Conservation (phyloP, 2,113 vertebrate genomes). For the Phalacrocorax carbo region DNA sequence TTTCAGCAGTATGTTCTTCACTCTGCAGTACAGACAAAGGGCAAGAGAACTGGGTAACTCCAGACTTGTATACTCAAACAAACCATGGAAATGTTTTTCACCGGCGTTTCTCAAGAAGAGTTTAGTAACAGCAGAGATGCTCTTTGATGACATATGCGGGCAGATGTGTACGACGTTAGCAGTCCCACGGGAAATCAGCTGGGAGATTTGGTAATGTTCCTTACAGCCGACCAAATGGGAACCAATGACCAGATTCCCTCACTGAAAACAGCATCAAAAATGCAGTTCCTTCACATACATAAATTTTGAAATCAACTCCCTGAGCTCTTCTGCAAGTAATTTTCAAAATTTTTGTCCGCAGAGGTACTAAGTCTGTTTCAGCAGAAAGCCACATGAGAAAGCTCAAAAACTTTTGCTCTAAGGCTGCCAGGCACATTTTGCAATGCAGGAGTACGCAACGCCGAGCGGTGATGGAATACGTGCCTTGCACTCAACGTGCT, state of each 20-base stretch:
- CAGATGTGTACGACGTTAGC: not conserved
- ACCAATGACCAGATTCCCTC: not conserved
- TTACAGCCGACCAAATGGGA: not conserved
- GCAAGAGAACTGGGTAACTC: not conserved
- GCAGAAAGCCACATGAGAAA: not conserved
- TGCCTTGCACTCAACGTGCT: not conserved
- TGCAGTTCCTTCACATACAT: not conserved
- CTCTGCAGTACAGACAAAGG: slow-evolving; percentile 70
- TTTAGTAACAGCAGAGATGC: not conserved
- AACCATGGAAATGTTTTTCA: fast-evolving
- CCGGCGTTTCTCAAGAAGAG: not conserved
- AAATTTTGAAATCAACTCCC: not conserved
- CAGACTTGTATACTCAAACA: not conserved
- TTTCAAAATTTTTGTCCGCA: fast-evolving
- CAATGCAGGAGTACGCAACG: not conserved
- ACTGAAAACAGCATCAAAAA: not conserved
- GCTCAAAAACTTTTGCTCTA: not conserved
- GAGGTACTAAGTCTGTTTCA: not conserved
- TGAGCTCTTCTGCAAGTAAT: not conserved
- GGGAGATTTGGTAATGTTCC: not conserved
- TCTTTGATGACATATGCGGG: not conserved
- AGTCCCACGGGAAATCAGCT: not conserved
- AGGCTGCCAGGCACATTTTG: not conserved
- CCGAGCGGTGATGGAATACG: not conserved
- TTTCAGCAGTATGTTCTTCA: slow-evolving; percentile 97